These are phyloP conservation scores for Sebastolobus altivelis DNA, from an alignment of 2,797 vertebrate genomes.

Conservation along the genomic window DNA sequence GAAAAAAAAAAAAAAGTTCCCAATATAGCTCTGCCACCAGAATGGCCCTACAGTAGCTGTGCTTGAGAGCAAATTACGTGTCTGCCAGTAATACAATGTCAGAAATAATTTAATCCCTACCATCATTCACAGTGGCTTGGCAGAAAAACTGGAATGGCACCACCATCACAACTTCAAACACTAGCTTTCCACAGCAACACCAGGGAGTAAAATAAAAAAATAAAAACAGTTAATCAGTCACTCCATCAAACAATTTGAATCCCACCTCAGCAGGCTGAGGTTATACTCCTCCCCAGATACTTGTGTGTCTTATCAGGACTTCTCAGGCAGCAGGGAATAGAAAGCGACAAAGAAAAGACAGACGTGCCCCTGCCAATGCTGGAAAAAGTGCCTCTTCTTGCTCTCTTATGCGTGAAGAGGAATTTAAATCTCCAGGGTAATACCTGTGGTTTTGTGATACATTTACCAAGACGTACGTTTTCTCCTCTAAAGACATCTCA, in stretches of 20 bases:
- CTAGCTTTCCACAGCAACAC: slow-evolving; percentile 49
- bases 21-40: not conserved
- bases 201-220: slow-evolving; percentile 27
- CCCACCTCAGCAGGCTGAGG: slow-evolving; percentile 63
- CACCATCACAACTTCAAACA: slow-evolving; percentile 40
- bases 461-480: slow-evolving; percentile 56
- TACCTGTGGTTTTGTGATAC: slow-evolving; percentile 77
- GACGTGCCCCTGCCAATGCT: slow-evolving; percentile 58
- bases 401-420: slow-evolving; percentile 75
- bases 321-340: slow-evolving; percentile 74
- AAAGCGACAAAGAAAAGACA: slow-evolving; percentile 55
- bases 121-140: slow-evolving; percentile 17
- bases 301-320: slow-evolving; percentile 71
- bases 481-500: slow-evolving; percentile 60
- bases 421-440: slow-evolving; percentile 76
- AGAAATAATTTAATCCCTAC: slow-evolving; percentile 41
- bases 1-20: slow-evolving; percentile 19
- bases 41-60: slow-evolving; percentile 1
- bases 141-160: slow-evolving; percentile 38
- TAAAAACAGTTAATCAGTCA: slow-evolving; percentile 64
- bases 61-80: slow-evolving; percentile 27
- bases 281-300: slow-evolving; percentile 66
- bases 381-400: slow-evolving; percentile 69
- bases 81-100: slow-evolving; percentile 33
- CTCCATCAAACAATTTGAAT: slow-evolving; percentile 74